Base-by-base conservation (phyloP, 2,113 vertebrate genomes). In the Coracopsis vasa region DNA sequence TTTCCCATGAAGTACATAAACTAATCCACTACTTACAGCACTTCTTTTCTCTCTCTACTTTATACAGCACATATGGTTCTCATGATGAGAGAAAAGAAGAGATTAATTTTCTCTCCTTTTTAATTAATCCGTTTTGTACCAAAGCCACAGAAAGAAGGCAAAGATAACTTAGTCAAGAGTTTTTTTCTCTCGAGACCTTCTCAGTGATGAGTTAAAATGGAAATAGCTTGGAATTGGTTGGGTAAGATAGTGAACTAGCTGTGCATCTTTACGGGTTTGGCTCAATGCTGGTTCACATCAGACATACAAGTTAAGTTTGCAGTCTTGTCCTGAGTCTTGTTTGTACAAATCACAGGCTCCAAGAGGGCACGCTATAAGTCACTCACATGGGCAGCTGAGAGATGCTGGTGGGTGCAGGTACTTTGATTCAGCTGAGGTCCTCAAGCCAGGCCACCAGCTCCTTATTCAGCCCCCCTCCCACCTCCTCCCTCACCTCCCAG, bases 1-100 rank as follows among this genome's bases (percentile, higher is more conserved):
- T 96, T 96, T 89, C 83, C 77, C 96, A 94, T 81, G 77, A 89
- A 96, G 77, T 79, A 95, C 25, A 65, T 72, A 79, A 93, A 86
- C 71, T 86, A 88, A 79, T 78, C 77, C n/a, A 92, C 44, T 65
- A 51, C 61, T 81, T 78, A 65, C 5, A 90, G 21, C 29, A 58
- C 27, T 91, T 80, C 60, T 93, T 81, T 92, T 80, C n/a, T 58
- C n/a, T 85, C 67, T 75, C 33, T 79, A 4, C 71, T 94, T 92
- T 86, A 87, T 45, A 25, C 44, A 65, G 58, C 50, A 87, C 72
- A 78, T 21, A 12, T 24, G 17, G 39, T 58, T 92, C 69, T 89
- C 47, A 75, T 20, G 65, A 86, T 7, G 25, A 87, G 60, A 91
- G 50, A 91, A 88, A 79, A 84, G 18, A 89, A 75, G 45, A 48